phyloP scores from a whole-genome alignment of 2,888 invertebrate genomes.

The Mylabris sibirica region DNA sequence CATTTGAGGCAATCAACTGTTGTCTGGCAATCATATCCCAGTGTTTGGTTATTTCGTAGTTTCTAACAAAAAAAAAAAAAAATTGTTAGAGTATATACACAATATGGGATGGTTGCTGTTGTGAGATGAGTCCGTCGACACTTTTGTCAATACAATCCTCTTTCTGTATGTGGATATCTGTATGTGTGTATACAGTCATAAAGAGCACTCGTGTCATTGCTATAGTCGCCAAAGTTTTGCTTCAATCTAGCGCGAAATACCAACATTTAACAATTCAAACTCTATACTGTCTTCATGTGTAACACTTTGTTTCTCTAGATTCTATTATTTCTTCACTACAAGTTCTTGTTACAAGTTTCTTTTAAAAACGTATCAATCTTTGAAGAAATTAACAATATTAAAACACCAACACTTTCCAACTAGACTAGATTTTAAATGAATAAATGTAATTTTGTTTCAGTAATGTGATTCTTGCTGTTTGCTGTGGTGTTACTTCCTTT shows the following conservation, averaged over 20 bases:
- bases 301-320: background rate
- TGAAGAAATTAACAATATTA: background rate
- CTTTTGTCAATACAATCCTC: conserved; percentile 65
- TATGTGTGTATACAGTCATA: conserved; percentile 59
- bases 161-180: too few relatives aligned
- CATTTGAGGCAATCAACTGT: conserved; percentile 61
- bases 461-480: background rate
- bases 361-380: background rate
- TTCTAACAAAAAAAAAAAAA: conserved; percentile 41
- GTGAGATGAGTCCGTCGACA: conserved; percentile 61
- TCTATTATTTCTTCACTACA: background rate
- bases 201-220: conserved; percentile 68
- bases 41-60: conserved; percentile 60
- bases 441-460: conserved; percentile 1
- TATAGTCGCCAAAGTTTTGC: conserved; percentile 56
- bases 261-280: background rate
- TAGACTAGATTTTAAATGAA: background rate
- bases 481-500: background rate
- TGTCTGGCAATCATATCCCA: conserved; percentile 60
- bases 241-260: conserved; percentile 19
- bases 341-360: background rate
- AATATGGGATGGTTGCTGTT: background rate
- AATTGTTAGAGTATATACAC: background rate
- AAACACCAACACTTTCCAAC: background rate
- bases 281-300: background rate